Conservation (phyloP, 2,797 vertebrate species). For the Morus bassanus region DNA sequence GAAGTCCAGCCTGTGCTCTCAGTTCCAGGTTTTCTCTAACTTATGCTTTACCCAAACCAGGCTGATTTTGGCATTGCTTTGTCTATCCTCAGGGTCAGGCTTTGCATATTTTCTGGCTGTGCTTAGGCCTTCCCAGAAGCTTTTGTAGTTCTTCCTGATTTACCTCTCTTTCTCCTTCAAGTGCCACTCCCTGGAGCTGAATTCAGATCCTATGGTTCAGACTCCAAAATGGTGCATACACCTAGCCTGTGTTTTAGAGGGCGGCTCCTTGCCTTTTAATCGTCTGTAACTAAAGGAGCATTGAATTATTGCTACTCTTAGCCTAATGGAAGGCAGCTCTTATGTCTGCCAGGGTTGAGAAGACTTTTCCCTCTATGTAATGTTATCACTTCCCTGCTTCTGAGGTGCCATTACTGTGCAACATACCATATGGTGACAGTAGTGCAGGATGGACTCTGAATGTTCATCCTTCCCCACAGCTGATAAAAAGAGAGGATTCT, state of each 20-base stretch:
- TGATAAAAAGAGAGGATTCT: slow-evolving; percentile 82
- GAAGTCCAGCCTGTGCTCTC: background rate
- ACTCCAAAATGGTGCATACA: background rate
- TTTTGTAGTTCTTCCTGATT: background rate
- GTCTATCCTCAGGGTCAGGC: background rate
- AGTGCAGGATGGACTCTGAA: slow-evolving; percentile 78
- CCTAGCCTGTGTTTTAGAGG: background rate
- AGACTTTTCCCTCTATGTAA: background rate
- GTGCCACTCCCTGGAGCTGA: background rate
- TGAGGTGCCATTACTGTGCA: background rate
- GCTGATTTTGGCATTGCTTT: background rate
- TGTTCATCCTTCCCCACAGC: slow-evolving; percentile 84
- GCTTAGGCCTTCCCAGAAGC: background rate
- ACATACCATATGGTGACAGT: slow-evolving; percentile 88
- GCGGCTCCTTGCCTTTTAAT: background rate
- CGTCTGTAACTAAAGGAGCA: background rate
- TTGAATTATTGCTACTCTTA: background rate
- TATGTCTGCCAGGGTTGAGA: background rate
- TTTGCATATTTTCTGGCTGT: background rate
- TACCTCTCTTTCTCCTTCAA: background rate
- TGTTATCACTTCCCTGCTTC: background rate
- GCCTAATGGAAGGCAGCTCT: background rate
- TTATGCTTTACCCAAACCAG: background rate
- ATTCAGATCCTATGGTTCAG: background rate
- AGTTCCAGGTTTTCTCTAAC: background rate